A percentile compares a stretch with the other conserved stretches of the same genome.
Evolutionary conservation across 1,140 invertebrate genomes (phyloP).

Genomic region (Batillaria attramentaria): DNA sequence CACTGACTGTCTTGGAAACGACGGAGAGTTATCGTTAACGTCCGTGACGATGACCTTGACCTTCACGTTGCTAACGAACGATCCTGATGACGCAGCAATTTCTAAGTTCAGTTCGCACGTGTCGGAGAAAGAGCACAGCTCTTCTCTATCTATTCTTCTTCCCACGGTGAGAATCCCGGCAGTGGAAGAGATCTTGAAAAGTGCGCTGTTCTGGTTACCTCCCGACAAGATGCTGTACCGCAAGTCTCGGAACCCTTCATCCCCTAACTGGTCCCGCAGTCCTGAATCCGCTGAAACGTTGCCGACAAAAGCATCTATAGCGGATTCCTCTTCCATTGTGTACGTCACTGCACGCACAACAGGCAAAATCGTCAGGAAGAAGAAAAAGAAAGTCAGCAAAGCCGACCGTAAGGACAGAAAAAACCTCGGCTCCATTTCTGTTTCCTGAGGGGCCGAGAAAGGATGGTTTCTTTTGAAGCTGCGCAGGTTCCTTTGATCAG

Average conservation of each 20-base stretch:
- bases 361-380: not conserved
- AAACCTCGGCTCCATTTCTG: not conserved
- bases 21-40: conserved; percentile 93
- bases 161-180: conserved; percentile 38
- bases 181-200: conserved; percentile 38
- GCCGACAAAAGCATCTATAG: conserved; percentile 29
- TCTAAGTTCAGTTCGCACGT: conserved; percentile 47
- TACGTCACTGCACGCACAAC: conserved; percentile 20
- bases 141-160: conserved; percentile 43
- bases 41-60: conserved; percentile 74
- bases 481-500: not conserved
- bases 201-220: conserved; percentile 72
- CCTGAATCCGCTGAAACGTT: conserved; percentile 29
- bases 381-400: not conserved
- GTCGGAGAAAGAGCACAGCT: conserved; percentile 34
- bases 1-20: conserved; percentile 75
- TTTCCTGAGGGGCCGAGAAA: not conserved
- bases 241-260: conserved; percentile 21
- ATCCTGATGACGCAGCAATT: conserved; percentile 35
- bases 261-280: conserved; percentile 12
- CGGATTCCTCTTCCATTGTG: conserved; percentile 35
- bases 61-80: conserved; percentile 33
- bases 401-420: not conserved
- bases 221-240: conserved; percentile 45
- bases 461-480: not conserved